phyloP scores from a whole-genome alignment of 2,113 vertebrate species.

The Microcebus griseorufus region DNA sequence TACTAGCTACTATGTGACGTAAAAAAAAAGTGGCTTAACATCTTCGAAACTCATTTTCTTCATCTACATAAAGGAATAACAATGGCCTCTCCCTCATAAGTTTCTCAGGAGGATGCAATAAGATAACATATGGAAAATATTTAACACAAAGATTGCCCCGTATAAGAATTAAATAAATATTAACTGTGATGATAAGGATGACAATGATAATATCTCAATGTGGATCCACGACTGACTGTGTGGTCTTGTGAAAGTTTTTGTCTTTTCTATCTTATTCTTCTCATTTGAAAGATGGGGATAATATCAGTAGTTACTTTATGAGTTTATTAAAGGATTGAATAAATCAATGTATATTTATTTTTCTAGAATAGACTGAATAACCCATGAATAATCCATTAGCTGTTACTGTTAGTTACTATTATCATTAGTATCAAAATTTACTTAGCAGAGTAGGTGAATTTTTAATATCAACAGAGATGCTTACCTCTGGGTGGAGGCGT shows the following conservation, averaged over 20 bases:
- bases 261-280: background rate
- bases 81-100: background rate
- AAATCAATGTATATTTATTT: background rate
- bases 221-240: background rate
- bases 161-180: background rate
- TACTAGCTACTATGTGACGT: no score
- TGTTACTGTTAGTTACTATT: background rate
- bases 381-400: background rate
- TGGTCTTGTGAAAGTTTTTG: background rate
- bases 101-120: background rate
- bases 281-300: background rate
- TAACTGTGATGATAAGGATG: background rate
- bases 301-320: background rate
- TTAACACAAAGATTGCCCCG: background rate
- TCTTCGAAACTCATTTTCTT: background rate
- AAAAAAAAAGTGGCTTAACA: background rate
- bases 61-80: background rate
- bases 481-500: constrained; percentile 86
- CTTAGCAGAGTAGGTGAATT: background rate
- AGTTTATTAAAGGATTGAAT: background rate
- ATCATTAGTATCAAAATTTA: background rate
- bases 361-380: background rate
- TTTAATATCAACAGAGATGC: background rate
- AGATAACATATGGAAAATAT: background rate
- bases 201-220: background rate